Conservation (phyloP, 2,113 vertebrate species). For the Egretta garzetta region DNA sequence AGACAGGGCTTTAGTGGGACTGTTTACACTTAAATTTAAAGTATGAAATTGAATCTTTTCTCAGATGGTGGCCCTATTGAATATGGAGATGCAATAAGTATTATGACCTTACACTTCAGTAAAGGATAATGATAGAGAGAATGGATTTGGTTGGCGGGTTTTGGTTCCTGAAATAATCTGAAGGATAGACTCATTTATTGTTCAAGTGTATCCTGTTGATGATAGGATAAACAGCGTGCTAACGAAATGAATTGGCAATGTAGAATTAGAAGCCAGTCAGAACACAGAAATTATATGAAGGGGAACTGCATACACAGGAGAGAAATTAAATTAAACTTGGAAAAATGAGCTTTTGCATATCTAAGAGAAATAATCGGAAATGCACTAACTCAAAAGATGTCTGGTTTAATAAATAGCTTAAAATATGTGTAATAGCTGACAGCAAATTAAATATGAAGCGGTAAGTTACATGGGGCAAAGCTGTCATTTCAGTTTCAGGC, state of each 20-base stretch:
- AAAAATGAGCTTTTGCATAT: not conserved
- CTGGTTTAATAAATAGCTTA: not conserved
- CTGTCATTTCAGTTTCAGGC: not conserved
- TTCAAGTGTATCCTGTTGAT: not conserved
- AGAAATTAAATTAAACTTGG: not conserved
- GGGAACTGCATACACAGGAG: not conserved
- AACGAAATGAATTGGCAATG: slow-evolving; percentile 1
- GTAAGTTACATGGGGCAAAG: not conserved
- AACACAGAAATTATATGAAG: not conserved
- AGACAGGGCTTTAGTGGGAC: not conserved
- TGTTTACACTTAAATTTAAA: slow-evolving; percentile 1
- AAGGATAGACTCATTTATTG: slow-evolving; percentile 15
- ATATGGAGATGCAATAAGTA: not conserved
- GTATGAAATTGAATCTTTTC: not conserved
- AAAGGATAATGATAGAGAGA: slow-evolving; percentile 10
- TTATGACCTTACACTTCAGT: not conserved
- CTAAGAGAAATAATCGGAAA: not conserved
- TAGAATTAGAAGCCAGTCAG: not conserved
- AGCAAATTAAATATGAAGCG: not conserved
- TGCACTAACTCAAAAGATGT: not conserved
- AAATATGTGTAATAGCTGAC: not conserved
- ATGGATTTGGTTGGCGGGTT: not conserved
- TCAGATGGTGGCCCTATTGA: not conserved
- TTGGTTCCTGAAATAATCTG: slow-evolving; percentile 18
- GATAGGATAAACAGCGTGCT: not conserved